phyloP scores from a whole-genome alignment of 2,888 invertebrate species.

The Archaeoteleia sp. region DNA sequence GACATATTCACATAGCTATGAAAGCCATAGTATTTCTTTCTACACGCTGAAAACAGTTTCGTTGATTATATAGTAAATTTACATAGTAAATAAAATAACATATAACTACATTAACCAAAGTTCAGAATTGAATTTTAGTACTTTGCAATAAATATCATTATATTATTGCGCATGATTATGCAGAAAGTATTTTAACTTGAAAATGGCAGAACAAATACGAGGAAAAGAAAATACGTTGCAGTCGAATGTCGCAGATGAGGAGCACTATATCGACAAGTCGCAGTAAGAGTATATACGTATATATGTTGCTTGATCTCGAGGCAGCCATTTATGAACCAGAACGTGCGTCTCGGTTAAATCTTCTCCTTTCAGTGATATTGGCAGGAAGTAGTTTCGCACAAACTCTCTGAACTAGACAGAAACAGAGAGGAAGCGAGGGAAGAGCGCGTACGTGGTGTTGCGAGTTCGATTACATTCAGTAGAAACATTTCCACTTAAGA shows the following conservation, averaged over 20 bases:
- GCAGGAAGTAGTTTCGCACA: slow-evolving; percentile 54
- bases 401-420: slow-evolving; percentile 51
- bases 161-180: slow-evolving; percentile 27
- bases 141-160: too few species aligned
- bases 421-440: slow-evolving; percentile 40
- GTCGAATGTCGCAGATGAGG: slow-evolving; percentile 44
- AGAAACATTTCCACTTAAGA: slow-evolving; percentile 45
- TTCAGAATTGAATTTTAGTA: too few species aligned
- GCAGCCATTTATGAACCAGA: slow-evolving; percentile 54
- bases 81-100: too few species aligned
- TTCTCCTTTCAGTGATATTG: slow-evolving; percentile 54
- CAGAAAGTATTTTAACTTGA: slow-evolving; percentile 44
- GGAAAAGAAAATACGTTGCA: slow-evolving; percentile 41
- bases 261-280: slow-evolving; percentile 44
- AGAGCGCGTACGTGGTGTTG: slow-evolving; percentile 47
- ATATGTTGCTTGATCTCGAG: slow-evolving; percentile 44
- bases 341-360: slow-evolving; percentile 55
- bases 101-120: too few species aligned
- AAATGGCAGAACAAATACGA: slow-evolving; percentile 46
- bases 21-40: too few species aligned
- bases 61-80: too few species aligned
- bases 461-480: slow-evolving; percentile 47
- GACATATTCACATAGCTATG: not conserved
- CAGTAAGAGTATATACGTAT: slow-evolving; percentile 33
- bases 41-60: too few species aligned